Evolutionary conservation across 2,888 invertebrate species (phyloP).

Genomic region (Cryptops parisi): DNA sequence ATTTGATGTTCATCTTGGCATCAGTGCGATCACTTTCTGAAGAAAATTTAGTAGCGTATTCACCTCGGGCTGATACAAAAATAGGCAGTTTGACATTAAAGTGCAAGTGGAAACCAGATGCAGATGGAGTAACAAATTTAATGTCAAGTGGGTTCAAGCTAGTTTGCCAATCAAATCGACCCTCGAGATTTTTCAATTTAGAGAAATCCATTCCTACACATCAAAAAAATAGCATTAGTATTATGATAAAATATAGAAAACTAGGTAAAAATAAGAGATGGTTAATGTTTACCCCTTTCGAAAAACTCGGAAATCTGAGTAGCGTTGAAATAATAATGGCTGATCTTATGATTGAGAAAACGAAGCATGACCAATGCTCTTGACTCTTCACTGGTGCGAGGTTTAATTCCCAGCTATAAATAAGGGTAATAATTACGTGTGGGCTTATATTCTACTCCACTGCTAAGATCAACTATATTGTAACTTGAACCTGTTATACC

Average conservation of each 20-base stretch:
- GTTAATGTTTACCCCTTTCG: background rate
- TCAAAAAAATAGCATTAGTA: no score
- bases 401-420: background rate
- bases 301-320: background rate
- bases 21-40: background rate
- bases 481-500: no score
- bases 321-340: background rate
- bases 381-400: background rate
- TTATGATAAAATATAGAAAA: background rate
- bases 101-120: background rate
- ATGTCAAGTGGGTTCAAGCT: background rate
- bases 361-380: background rate
- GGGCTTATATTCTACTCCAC: no score
- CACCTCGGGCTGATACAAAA: background rate
- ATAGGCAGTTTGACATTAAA: background rate
- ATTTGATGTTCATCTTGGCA: background rate
- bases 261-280: background rate
- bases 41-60: background rate
- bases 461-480: no score
- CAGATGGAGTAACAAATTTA: background rate
- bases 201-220: no score
- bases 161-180: background rate
- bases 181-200: no score
- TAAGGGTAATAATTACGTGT: no score
- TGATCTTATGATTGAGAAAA: background rate